A percentile compares a stretch with the other conserved stretches of the same genome.
Conservation (phyloP, 1,140 invertebrate species). For the Caenorhabditis latens region DNA sequence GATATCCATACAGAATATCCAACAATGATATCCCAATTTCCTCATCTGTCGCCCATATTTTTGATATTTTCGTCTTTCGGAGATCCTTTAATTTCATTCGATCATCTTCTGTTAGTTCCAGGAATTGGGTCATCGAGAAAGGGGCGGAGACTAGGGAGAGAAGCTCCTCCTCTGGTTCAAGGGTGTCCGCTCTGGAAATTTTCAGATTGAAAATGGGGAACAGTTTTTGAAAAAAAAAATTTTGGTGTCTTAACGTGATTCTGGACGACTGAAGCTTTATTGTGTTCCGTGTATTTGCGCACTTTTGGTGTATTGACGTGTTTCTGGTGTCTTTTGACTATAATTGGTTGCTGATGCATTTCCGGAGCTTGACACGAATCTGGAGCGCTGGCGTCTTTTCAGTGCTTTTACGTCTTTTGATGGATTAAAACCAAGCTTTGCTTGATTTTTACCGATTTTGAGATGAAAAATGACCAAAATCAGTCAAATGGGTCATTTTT, state of each 20-base stretch:
- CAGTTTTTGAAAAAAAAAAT: not conserved
- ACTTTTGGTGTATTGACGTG: too few relatives aligned
- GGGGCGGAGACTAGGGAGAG: not conserved
- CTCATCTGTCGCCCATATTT: not conserved
- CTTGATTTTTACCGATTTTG: not conserved
- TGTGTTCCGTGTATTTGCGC: too few relatives aligned
- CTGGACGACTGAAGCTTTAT: too few relatives aligned
- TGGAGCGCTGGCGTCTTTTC: too few relatives aligned
- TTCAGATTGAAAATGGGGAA: not conserved
- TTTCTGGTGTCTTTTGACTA: too few relatives aligned
- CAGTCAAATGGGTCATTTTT: too few relatives aligned
- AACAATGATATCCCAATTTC: conserved; percentile 30
- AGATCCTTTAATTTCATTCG: conserved; percentile 57
- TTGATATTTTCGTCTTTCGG: conserved; percentile 46
- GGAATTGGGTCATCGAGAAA: not conserved
- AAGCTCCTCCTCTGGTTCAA: conserved; percentile 57
- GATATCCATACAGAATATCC: conserved; percentile 45
- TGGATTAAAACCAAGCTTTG: too few relatives aligned
- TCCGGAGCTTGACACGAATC: too few relatives aligned
- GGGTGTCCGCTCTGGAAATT: conserved; percentile 57
- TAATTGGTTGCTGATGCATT: too few relatives aligned
- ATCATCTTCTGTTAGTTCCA: conserved; percentile 50
- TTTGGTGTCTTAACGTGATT: too few relatives aligned
- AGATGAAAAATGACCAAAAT: not conserved
- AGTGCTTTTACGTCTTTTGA: too few relatives aligned